These are phyloP conservation scores for Petrocephalus schoutedeni DNA, from an alignment of 2,797 vertebrate species.

Conservation along the genomic window DNA sequence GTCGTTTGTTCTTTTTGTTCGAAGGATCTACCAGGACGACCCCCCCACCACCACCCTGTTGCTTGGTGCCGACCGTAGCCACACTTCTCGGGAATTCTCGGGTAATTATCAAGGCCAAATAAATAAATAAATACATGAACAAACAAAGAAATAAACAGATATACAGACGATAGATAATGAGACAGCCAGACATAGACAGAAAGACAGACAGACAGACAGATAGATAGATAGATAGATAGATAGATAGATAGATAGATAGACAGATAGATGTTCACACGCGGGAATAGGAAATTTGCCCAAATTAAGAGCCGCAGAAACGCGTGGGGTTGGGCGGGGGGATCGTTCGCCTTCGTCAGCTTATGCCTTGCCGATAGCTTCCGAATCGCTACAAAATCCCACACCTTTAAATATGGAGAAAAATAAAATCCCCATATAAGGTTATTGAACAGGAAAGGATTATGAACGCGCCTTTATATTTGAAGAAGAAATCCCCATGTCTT, in stretches of 20 bases:
- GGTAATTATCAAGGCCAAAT: neutral
- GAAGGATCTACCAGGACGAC: constrained; percentile 29
- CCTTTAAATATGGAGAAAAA: constrained; percentile 60
- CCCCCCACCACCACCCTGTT: neutral
- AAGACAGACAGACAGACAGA: neutral
- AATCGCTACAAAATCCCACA: constrained; percentile 61
- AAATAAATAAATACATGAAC: neutral
- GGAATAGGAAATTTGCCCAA: neutral
- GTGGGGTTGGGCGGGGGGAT: neutral
- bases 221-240: no score
- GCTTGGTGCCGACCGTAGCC: constrained; percentile 21
- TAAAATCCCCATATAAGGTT: constrained; percentile 67
- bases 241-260: neutral
- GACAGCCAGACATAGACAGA: neutral
- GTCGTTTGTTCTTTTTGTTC: constrained; percentile 45
- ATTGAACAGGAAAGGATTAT: constrained; percentile 72
- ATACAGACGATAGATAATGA: neutral
- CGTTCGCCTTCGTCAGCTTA: neutral
- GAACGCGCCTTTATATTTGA: constrained; percentile 68
- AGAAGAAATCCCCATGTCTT: constrained; percentile 68
- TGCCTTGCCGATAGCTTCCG: neutral
- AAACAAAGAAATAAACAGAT: neutral
- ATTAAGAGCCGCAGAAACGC: neutral
- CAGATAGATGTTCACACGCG: neutral
- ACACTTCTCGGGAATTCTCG: constrained; percentile 14